A percentile compares a stretch with the other conserved stretches of the same genome.
Conservation (phyloP, 92 coral and sea anemone species). For the Scolanthus callimorphus region DNA sequence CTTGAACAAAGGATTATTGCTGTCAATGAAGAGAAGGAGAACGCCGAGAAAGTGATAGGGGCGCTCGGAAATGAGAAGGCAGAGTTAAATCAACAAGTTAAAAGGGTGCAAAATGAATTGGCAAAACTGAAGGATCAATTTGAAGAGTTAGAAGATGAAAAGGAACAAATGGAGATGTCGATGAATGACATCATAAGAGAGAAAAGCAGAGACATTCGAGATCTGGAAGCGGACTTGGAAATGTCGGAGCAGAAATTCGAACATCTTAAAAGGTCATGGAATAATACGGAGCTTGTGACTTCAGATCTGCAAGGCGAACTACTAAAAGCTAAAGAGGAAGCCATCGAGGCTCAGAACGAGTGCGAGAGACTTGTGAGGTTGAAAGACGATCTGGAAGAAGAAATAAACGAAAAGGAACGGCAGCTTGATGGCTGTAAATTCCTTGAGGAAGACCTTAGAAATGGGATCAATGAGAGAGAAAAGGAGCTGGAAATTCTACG, state of each 20-base stretch:
- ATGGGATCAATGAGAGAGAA: conserved; percentile 40
- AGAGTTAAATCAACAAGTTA: conserved; percentile 24
- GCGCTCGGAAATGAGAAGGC: conserved; percentile 41
- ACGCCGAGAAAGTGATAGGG: conserved; percentile 18
- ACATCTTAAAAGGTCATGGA: conserved; percentile 50
- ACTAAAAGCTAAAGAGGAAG: conserved; percentile 43
- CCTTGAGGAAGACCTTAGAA: conserved; percentile 38
- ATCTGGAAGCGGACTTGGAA: conserved; percentile 45
- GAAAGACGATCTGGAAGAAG: conserved; percentile 43
- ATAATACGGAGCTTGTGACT: conserved; percentile 29
- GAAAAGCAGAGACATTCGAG: conserved; percentile 48
- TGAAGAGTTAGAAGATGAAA: conserved; percentile 43
- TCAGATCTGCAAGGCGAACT: conserved; percentile 56
- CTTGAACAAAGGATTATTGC: conserved; percentile 38
- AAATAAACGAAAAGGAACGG: conserved; percentile 50
- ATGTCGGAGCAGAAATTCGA: conserved; percentile 39
- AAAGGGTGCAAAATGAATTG: conserved; percentile 28
- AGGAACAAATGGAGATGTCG: conserved; percentile 25
- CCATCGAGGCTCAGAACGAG: conserved; percentile 33
- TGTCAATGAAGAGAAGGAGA: conserved; percentile 35
- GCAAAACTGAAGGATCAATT: conserved; percentile 20
- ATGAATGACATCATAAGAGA: conserved; percentile 46
- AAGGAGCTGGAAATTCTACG: conserved; percentile 38
- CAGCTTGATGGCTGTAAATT: conserved; percentile 31
- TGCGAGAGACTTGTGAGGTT: conserved; percentile 29